Conservation (phyloP, 2,113 vertebrate genomes). For the Ursus arctos region DNA sequence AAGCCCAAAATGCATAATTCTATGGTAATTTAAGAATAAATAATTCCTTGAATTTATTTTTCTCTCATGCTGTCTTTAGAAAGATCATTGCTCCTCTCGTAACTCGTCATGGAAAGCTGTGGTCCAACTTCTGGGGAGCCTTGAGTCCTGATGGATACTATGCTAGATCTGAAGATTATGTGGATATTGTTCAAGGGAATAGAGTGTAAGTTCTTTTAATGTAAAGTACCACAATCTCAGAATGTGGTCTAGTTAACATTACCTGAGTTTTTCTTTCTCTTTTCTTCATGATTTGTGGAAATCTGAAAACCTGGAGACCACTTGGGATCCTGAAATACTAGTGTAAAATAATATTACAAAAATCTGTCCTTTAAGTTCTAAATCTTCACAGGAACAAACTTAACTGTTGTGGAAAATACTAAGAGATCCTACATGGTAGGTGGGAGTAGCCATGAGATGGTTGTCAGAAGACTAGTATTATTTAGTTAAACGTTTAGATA, state of each 20-base stretch:
- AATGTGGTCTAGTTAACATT: neutral
- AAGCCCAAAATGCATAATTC: neutral
- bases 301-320: neutral
- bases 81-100: conserved; percentile 98
- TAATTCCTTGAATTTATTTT: neutral
- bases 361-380: neutral
- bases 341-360: neutral
- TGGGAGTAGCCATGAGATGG: neutral
- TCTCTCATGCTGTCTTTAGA: conserved; percentile 84
- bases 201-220: conserved; percentile 93
- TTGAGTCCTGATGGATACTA: conserved; percentile 98
- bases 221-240: neutral
- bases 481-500: neutral
- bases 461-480: neutral
- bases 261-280: neutral
- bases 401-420: neutral
- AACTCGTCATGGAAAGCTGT: conserved; percentile 96
- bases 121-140: conserved; percentile 99
- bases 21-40: neutral
- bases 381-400: neutral
- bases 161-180: conserved; percentile 97
- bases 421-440: neutral
- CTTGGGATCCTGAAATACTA: neutral
- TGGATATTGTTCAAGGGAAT: conserved; percentile 97
- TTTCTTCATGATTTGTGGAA: conserved; percentile 9